phyloP scores from a whole-genome alignment of 2,888 invertebrate species.

The Periphyllus acericola region DNA sequence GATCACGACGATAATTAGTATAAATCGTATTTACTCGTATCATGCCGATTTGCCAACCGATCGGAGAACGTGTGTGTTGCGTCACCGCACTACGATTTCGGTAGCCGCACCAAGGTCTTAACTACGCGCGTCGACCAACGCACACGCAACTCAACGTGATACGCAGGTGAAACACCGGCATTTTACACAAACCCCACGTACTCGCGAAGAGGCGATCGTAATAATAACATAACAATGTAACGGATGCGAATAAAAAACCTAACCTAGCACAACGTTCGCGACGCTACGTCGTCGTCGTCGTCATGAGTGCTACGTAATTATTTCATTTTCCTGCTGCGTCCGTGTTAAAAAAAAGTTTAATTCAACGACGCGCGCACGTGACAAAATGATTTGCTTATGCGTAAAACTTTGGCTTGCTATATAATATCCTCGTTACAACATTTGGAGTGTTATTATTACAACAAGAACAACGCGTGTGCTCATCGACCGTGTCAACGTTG shows the following conservation, averaged over 20 bases:
- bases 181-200: slow-evolving; percentile 2
- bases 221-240: not conserved
- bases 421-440: not conserved
- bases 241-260: not conserved
- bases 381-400: not conserved
- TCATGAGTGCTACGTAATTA: not conserved
- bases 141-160: too few relatives aligned
- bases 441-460: not conserved
- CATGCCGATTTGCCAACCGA: slow-evolving; percentile 48
- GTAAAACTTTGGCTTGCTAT: not conserved
- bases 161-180: slow-evolving; percentile 18
- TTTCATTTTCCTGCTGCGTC: slow-evolving; percentile 7
- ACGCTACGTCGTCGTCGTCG: not conserved
- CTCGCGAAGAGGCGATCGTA: not conserved
- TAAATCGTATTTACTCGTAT: not conserved
- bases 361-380: not conserved
- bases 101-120: slow-evolving; percentile 49
- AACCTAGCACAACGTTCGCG: slow-evolving; percentile 21
- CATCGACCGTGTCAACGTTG: too few relatives aligned
- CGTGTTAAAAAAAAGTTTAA: not conserved
- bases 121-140: not conserved
- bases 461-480: not conserved
- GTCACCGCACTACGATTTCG: slow-evolving; percentile 30
- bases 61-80: slow-evolving; percentile 21
- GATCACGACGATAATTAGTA: not conserved